Evolutionary conservation across 2,888 invertebrate genomes (phyloP).

Genomic region (Nephrotoma guestfalica): DNA sequence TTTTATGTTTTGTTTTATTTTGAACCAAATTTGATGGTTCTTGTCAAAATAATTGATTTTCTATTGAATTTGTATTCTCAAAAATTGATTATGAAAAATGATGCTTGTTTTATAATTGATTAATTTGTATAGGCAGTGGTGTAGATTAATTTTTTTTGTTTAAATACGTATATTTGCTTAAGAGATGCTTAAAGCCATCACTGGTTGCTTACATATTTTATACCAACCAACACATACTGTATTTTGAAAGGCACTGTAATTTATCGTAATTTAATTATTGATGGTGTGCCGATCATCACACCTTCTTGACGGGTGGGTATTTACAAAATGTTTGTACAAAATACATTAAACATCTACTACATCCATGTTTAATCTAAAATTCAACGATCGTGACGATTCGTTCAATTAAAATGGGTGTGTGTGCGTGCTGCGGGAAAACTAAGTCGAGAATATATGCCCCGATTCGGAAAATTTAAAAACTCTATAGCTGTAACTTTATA

Average conservation of each 20-base stretch:
- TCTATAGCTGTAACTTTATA: too few species aligned
- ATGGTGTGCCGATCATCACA: not conserved
- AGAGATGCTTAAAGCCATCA: not conserved
- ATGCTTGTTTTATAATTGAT: not conserved
- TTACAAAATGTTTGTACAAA: not conserved
- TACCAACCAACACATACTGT: not conserved
- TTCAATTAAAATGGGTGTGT: too few species aligned
- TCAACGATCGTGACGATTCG: too few species aligned
- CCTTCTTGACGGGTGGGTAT: not conserved
- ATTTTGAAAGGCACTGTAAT: not conserved
- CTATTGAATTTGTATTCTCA: not conserved
- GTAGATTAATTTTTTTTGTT: not conserved
- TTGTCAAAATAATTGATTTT: not conserved
- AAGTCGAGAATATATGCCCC: too few species aligned
- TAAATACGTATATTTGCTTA: not conserved
- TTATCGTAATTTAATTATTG: not conserved
- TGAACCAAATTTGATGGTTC: conserved; percentile 3
- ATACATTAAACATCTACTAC: not conserved
- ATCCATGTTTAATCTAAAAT: too few species aligned
- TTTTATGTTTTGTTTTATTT: not conserved
- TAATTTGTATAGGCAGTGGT: not conserved
- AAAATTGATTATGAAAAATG: not conserved
- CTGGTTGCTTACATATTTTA: not conserved
- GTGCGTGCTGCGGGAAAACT: too few species aligned
- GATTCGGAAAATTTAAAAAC: too few species aligned